A percentile compares a stretch with the other conserved stretches of the same genome.
phyloP scores from a whole-genome alignment of 1,140 invertebrate species.

The Lordiphosa clarofinis region DNA sequence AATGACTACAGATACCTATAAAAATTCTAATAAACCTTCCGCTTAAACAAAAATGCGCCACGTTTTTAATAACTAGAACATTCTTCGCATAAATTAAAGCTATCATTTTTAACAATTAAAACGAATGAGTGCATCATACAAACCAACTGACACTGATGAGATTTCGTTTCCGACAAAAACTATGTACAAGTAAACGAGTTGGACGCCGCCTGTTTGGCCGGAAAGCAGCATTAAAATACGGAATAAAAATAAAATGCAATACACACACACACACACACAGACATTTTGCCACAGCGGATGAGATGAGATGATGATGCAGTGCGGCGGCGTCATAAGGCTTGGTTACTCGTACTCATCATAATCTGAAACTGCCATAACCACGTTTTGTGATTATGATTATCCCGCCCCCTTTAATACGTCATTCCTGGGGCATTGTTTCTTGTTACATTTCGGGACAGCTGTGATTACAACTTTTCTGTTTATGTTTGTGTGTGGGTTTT shows the following conservation, averaged over 20 bases:
- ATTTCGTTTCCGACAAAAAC: background rate
- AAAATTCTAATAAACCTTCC: too few species aligned
- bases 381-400: background rate
- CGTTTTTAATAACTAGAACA: too few species aligned
- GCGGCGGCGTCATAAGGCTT: slow-evolving; percentile 24
- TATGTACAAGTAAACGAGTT: too few species aligned
- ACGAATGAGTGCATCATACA: slow-evolving; percentile 48
- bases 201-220: slow-evolving; percentile 45
- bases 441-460: slow-evolving; percentile 56
- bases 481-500: slow-evolving; percentile 49
- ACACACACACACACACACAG: too few species aligned
- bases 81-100: background rate
- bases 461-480: slow-evolving; percentile 75
- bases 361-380: too few species aligned
- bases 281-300: slow-evolving; percentile 10
- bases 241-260: slow-evolving; percentile 36
- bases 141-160: slow-evolving; percentile 21
- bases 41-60: too few species aligned
- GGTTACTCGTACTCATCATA: slow-evolving; percentile 16
- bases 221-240: slow-evolving; percentile 55
- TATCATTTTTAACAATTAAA: slow-evolving; percentile 62
- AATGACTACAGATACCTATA: too few species aligned
- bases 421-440: slow-evolving; percentile 30
- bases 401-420: slow-evolving; percentile 27
- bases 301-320: slow-evolving; percentile 25